Evolutionary conservation across 2,888 invertebrate species (phyloP).

Genomic region (Perithous albicinctus): DNA sequence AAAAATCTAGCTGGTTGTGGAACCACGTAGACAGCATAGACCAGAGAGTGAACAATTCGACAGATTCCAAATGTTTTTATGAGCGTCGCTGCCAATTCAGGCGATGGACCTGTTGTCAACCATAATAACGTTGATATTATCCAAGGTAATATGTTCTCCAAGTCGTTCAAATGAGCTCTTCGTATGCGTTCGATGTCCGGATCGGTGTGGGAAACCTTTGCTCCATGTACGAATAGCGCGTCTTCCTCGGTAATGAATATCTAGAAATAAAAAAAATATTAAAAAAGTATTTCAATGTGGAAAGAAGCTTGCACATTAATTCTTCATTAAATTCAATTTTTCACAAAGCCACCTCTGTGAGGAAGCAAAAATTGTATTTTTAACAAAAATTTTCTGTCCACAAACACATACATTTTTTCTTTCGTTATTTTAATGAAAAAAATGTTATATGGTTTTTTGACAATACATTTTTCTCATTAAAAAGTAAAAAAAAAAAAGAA

Average conservation of each 20-base stretch:
- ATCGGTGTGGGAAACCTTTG: conserved; percentile 74
- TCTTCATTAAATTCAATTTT: no score
- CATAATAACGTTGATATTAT: conserved; percentile 85
- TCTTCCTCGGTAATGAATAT: conserved; percentile 69
- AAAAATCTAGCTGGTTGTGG: conserved; percentile 85
- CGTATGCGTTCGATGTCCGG: conserved; percentile 84
- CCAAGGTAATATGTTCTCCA: conserved; percentile 85
- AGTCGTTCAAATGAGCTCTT: conserved; percentile 86
- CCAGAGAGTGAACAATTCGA: conserved; percentile 85
- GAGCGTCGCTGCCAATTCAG: conserved; percentile 81
- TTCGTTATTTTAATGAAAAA: no score
- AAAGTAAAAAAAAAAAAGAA: no score
- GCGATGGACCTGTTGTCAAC: conserved; percentile 79
- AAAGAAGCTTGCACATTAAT: background rate
- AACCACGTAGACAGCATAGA: conserved; percentile 84
- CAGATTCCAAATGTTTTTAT: conserved; percentile 85
- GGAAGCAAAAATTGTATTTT: no score
- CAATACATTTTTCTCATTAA: no score
- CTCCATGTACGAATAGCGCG: conserved; percentile 39
- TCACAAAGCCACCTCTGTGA: no score
- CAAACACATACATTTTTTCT: no score
- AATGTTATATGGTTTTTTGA: no score
- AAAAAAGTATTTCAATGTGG: background rate
- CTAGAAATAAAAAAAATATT: conserved; percentile 43
- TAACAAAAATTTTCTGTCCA: no score